Percentiles rank a stretch among this genome's conserved stretches.
These are phyloP conservation scores for Remorina albescens DNA, from an alignment of 2,797 vertebrate genomes.

Conservation along the genomic window DNA sequence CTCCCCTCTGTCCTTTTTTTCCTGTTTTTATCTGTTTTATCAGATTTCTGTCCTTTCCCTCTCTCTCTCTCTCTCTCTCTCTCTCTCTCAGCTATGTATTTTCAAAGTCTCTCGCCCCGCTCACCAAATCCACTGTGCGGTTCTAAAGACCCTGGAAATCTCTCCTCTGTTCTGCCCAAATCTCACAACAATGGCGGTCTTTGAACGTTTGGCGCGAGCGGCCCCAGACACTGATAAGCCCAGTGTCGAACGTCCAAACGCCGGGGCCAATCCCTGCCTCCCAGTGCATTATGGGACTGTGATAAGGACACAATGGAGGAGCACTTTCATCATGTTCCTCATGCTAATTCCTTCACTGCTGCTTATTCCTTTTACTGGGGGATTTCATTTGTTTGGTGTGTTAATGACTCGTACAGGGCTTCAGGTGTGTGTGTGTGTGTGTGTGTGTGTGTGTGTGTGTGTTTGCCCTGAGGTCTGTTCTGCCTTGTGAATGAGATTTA, in stretches of 20 bases:
- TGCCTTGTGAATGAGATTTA: no score
- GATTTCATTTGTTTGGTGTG: conserved; percentile 66
- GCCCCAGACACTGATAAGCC: conserved; percentile 68
- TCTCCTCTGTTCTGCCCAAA: conserved; percentile 62
- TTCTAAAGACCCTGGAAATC: conserved; percentile 51
- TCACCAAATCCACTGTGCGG: conserved; percentile 39
- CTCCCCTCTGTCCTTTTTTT: conserved; percentile 7
- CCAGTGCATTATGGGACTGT: conserved; percentile 69
- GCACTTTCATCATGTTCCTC: conserved; percentile 66
- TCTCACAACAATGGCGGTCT: conserved; percentile 72
- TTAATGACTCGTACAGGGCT: conserved; percentile 59
- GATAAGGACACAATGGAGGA: conserved; percentile 73
- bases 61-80: conserved; percentile 20
- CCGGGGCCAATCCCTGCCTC: conserved; percentile 56
- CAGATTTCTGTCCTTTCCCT: conserved; percentile 23
- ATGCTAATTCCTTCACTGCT: conserved; percentile 63
- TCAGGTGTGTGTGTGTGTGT: conserved; percentile 22
- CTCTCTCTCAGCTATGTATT: neutral
- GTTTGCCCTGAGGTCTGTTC: no score
- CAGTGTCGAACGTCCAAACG: conserved; percentile 48
- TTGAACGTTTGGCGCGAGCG: conserved; percentile 46
- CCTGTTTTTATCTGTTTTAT: conserved; percentile 24
- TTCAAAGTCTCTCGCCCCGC: conserved; percentile 17
- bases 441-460: no score
- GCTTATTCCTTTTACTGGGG: conserved; percentile 52